phyloP scores from a whole-genome alignment of 2,888 invertebrate species.

The Limenitis camilla region DNA sequence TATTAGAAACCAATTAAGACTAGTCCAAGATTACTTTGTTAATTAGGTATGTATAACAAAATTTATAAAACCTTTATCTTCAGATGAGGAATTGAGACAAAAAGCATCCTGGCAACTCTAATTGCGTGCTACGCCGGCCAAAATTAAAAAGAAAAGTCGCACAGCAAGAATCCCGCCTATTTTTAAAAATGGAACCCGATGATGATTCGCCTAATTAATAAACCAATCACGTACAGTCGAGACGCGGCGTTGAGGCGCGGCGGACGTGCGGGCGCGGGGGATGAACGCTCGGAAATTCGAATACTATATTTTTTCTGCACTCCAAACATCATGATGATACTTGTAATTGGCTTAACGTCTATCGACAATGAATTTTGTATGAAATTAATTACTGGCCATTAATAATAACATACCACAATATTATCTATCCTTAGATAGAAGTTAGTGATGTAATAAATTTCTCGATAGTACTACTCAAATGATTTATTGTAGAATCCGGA shows the following conservation, averaged over 20 bases:
- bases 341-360: conserved; percentile 70
- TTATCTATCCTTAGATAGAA: conserved; percentile 33
- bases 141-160: conserved; percentile 72
- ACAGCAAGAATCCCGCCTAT: conserved; percentile 73
- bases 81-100: conserved; percentile 55
- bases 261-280: conserved; percentile 72
- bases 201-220: conserved; percentile 75
- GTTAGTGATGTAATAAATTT: conserved; percentile 30
- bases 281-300: conserved; percentile 71
- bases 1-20: not conserved
- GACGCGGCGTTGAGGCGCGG: conserved; percentile 72
- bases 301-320: conserved; percentile 71
- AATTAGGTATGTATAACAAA: conserved; percentile 44
- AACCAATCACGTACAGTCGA: conserved; percentile 75
- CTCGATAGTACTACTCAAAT: conserved; percentile 29
- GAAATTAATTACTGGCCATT: conserved; percentile 42
- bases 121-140: conserved; percentile 68
- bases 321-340: conserved; percentile 63
- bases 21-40: conserved; percentile 39
- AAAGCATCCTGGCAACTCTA: conserved; percentile 63
- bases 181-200: conserved; percentile 64
- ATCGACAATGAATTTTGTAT: conserved; percentile 56
- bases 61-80: conserved; percentile 51
- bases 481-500: conserved; percentile 39
- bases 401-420: conserved; percentile 33